Evolutionary conservation across 2,797 vertebrate genomes (phyloP), one percentile per base, ranked within the genome.

Genomic region (Iguana delicatissima): DNA sequence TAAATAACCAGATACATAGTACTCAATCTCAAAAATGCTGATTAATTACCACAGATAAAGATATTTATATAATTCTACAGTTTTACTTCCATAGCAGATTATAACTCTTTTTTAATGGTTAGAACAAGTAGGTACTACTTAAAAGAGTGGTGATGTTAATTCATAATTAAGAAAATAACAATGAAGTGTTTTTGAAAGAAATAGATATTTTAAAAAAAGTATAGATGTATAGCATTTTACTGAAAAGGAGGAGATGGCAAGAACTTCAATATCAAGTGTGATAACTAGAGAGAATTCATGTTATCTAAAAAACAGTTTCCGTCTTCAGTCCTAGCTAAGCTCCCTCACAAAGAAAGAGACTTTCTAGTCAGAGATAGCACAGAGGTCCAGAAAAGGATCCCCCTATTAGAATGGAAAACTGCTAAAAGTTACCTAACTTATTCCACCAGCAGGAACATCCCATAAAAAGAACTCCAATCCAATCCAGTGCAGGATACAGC

Each of bases 131-230:
- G 76, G 29, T 76, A 86, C 38, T 55, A 76, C 20, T 57, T 86
- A 76, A 57, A 76, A 76, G 72, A 86, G 59, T 87, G 38, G 38
- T 38, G 62, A 32, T 14, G 55, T 87, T 79, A 87, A 87, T 86
- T 62, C 14, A 86, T 26, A 87, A 18, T 38, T 52, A 38, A 79
- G 59, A 74, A 87, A 57, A n/a, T 85, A 38, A 74, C 9, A 3
- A 32, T 79, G 73, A 87, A 16, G 6, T 52, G 1, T 72, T 67
- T 84, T 64, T 84, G 16, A 42, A 69, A 69, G 26, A 50, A 84
- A 69, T 3, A 64, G 14, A 32, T 69, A 69, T 64, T 64, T 64
- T 24, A 6, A 64, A 59, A 67, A 67, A 64, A 67, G 7, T 24
- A 24, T 7, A 67, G 64, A 26, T 67, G 64, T 29, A 8, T 67